Evolutionary conservation across 2,888 invertebrate species (phyloP).

Genomic region (Mimas tiliae): DNA sequence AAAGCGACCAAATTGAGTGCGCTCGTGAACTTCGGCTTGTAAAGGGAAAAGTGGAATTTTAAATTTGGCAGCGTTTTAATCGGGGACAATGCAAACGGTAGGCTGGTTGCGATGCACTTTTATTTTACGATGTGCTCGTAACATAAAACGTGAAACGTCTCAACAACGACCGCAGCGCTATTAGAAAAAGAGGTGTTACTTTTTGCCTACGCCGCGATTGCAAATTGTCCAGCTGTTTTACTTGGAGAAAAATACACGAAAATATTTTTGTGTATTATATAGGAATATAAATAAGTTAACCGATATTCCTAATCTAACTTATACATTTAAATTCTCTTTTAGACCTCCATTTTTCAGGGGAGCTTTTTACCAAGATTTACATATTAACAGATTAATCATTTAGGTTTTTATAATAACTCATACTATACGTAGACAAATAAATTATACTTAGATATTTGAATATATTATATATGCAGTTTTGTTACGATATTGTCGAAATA

Average conservation of each 20-base stretch:
- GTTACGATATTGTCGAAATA: constrained; percentile 30
- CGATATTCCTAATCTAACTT: no score
- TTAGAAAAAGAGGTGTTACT: constrained; percentile 43
- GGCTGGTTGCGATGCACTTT: constrained; percentile 81
- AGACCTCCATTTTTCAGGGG: no score
- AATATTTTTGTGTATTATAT: no score
- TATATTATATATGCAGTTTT: not conserved
- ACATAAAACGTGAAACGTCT: constrained; percentile 82
- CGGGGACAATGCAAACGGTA: constrained; percentile 80
- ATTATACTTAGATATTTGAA: no score
- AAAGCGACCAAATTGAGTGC: constrained; percentile 60
- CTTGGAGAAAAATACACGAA: not conserved
- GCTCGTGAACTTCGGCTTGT: constrained; percentile 39
- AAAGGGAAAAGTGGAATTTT: constrained; percentile 42
- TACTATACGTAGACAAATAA: no score
- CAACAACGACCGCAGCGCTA: constrained; percentile 71
- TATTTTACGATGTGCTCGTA: constrained; percentile 82
- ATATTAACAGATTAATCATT: no score
- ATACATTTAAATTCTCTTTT: no score
- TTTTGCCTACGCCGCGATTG: constrained; percentile 26
- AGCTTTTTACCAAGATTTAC: no score
- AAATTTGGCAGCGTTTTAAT: constrained; percentile 68
- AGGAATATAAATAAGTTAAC: no score
- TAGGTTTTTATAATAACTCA: no score
- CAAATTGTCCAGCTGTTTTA: not conserved